A percentile compares a stretch with the other conserved stretches of the same genome.
Conservation (phyloP, 2,888 invertebrate genomes). For the Craniophora ligustri region DNA sequence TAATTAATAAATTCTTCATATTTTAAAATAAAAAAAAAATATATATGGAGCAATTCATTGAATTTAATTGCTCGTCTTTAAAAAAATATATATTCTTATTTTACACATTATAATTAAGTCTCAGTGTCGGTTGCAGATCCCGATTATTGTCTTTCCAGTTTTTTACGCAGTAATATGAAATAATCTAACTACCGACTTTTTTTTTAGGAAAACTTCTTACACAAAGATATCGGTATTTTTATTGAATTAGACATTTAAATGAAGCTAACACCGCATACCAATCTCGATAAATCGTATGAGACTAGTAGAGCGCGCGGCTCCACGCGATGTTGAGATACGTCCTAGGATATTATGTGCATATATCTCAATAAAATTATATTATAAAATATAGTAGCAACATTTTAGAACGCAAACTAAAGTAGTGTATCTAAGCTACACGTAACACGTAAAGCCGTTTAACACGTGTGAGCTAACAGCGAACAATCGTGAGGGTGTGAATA, state of each 20-base stretch:
- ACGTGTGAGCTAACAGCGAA: constrained; percentile 22
- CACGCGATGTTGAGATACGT: too few relatives aligned
- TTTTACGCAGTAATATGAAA: too few relatives aligned
- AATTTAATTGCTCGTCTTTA: too few relatives aligned
- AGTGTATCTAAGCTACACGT: constrained; percentile 24
- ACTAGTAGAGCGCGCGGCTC: not conserved
- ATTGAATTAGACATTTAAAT: not conserved
- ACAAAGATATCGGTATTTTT: not conserved
- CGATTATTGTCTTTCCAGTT: not conserved
- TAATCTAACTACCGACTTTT: not conserved
- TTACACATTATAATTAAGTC: too few relatives aligned
- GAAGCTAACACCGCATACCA: not conserved
- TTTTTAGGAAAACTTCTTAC: not conserved
- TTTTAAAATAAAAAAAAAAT: too few relatives aligned
- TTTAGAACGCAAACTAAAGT: constrained; percentile 24
- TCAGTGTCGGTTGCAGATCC: too few relatives aligned
- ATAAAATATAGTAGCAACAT: not conserved
- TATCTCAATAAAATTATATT: not conserved
- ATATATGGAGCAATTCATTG: too few relatives aligned
- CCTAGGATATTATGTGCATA: too few relatives aligned
- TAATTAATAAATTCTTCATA: too few relatives aligned
- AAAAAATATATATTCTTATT: too few relatives aligned
- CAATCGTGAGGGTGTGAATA: constrained; percentile 16
- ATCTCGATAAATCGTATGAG: not conserved
- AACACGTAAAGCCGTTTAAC: constrained; percentile 21